These are phyloP conservation scores for Tetraneura akinire DNA, from an alignment of 1,140 invertebrate species.

Conservation along the genomic window DNA sequence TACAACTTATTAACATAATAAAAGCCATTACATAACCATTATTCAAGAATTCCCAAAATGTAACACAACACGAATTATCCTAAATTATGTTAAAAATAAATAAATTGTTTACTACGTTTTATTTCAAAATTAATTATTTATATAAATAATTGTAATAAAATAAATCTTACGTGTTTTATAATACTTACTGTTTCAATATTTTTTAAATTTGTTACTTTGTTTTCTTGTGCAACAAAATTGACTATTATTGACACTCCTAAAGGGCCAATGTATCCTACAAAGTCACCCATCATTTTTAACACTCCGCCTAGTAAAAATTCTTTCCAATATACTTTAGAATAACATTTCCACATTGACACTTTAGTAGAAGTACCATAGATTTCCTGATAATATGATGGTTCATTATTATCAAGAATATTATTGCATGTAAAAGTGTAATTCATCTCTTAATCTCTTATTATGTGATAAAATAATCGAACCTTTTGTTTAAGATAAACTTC, in stretches of 20 bases:
- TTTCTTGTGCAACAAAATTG: slow-evolving; percentile 63
- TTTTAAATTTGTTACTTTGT: not conserved
- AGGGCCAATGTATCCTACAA: slow-evolving; percentile 74
- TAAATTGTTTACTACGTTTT: not conserved
- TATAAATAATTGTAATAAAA: not conserved
- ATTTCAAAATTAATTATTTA: not conserved
- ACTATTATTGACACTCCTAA: slow-evolving; percentile 75
- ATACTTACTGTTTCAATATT: not conserved
- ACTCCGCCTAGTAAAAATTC: slow-evolving; percentile 73
- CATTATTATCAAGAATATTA: not conserved
- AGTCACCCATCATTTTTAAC: slow-evolving; percentile 76
- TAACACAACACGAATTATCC: slow-evolving; percentile 55
- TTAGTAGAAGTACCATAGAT: slow-evolving; percentile 42
- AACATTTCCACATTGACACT: slow-evolving; percentile 68
- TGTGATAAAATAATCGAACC: slow-evolving; percentile 60
- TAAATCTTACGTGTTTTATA: too few relatives aligned
- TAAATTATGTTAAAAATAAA: not conserved
- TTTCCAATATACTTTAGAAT: slow-evolving; percentile 70
- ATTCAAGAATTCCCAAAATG: slow-evolving; percentile 65
- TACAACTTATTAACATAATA: slow-evolving; percentile 70
- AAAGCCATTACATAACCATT: slow-evolving; percentile 80
- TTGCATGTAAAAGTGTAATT: too few relatives aligned
- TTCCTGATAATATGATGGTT: slow-evolving; percentile 28
- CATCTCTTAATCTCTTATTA: too few relatives aligned
- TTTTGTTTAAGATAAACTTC: slow-evolving; percentile 61